These are phyloP conservation scores for Dendronephthya gigantea DNA, from an alignment of 64 coral and sea anemone species.

Conservation along the genomic window DNA sequence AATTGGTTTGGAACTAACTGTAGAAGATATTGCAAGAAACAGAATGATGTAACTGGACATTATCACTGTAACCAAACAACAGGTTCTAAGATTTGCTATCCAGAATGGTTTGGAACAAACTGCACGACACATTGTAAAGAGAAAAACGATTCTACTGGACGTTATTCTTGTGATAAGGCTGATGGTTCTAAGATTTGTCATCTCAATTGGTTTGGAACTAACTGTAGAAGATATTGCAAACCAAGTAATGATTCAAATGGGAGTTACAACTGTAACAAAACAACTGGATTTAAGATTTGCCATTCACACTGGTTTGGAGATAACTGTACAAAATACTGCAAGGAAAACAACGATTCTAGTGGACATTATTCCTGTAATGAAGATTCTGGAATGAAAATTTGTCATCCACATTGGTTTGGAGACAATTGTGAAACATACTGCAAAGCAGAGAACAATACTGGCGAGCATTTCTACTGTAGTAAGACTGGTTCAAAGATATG, in stretches of 20 bases:
- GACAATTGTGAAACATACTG: not conserved
- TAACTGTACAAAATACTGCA: not conserved
- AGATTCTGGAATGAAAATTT: not conserved
- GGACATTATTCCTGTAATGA: not conserved
- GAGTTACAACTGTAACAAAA: not conserved
- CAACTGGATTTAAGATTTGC: not conserved
- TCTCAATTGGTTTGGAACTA: not conserved
- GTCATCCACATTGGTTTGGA: not conserved
- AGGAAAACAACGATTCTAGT: not conserved
- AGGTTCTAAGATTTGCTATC: not conserved
- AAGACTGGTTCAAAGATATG: too few species aligned
- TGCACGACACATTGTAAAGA: not conserved
- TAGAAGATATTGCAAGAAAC: not conserved
- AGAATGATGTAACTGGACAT: not conserved
- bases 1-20: not conserved
- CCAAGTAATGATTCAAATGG: not conserved
- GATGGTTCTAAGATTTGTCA: not conserved
- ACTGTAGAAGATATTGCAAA: not conserved
- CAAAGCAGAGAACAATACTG: not conserved
- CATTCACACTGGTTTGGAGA: not conserved
- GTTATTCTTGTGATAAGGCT: not conserved
- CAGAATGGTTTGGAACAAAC: not conserved
- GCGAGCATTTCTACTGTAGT: too few species aligned
- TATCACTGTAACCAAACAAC: constrained; percentile 25
- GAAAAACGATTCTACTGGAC: not conserved